Evolutionary conservation across 2,888 invertebrate genomes (phyloP), one percentile per base, ranked within the genome.

Genomic region (Mimas tiliae): DNA sequence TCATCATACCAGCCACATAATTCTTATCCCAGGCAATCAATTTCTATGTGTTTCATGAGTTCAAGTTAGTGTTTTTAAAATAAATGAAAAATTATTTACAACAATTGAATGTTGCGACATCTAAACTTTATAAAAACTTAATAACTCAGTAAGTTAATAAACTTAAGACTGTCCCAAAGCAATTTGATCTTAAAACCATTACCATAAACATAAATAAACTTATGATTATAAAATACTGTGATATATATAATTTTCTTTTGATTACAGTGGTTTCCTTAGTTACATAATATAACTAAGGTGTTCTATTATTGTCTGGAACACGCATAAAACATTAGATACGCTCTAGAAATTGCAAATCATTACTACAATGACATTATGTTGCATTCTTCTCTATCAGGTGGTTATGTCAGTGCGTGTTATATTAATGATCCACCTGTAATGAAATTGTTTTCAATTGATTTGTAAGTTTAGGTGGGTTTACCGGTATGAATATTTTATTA

Each of bases 301-400:
- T 19, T 6, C 16, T 38, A 58, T 58, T 58, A 50, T 48, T 55
- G 38, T 42, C 38, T 42, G 42, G 19, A 34, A 19, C 42, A 58
- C 12, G 58, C 58, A 19, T 58, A 42, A 58, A 19, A 0, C 42
- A 42, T 42, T 34, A n/a, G 55, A 38, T 16, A 55, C 55, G 38
- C 55, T 38, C 55, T 38, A 42, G 19, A 58, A 38, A 42, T 16
- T 58, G 19, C 42, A 42, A 58, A 58, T 19, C 19, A 58, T 19
- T 55, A 55, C 16, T 34, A 34, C 16, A 11, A 9, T 55, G 58
- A 42, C 38, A 38, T 42, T 42, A 58, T 19, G 42, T 19, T 2
- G 19, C 38, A 19, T 58, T 19, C 6, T 58, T 58, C 8, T 38
- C 1, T 38, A 19, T 19, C 6, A 38, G n/a, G 11, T 45, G 14